Evolutionary conservation across 2,888 invertebrate species (phyloP), one percentile per base, ranked within the genome.

Genomic region (Allophyes oxyacanthae): DNA sequence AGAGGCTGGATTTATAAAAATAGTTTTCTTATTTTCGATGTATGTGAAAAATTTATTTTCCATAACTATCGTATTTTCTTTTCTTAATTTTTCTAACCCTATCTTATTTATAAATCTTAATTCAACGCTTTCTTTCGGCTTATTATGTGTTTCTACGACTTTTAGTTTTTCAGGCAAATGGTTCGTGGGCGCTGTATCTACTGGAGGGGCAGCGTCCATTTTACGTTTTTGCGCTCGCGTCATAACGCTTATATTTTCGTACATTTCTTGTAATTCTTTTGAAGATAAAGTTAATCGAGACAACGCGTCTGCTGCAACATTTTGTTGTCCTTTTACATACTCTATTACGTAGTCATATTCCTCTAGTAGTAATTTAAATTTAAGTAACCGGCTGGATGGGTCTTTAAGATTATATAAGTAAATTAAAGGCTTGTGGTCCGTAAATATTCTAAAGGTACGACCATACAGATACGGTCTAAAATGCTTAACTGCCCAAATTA

Each of bases 201-300:
- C 20, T 11, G 10, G 10, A n/a, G 6, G 0, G 11, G 8, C 9
- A 13, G 4, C 15, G 5, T 8, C 11, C 0, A 37, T 3, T 14
- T 11, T 37, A 5, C 6, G 11, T 37, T 7, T 40, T 11, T 26
- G 25, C 9, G 25, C 40, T 11, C 40, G 6, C 10, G 40, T 40
- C 40, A 40, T 40, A 9, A 40, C 40, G n/a, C 7, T 11, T 26
- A 26, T 6, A 40, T 9, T 10, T 26, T 37, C 37, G 37, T 20
- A 7, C 6, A 37, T 37, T 7, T 14, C 9, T 15, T 37, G 14
- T 38, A 38, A 38, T n/a, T 38, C 38, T 6, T 20, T n/a, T 38
- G 38, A 37, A 1, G 20, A 13, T 10, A 38, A 6, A 9, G 6
- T 34, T 13, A 34, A 3, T 0, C 8, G 9, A 14, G 15, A 14